Percentiles rank a stretch among this genome's conserved stretches.
phyloP scores from a whole-genome alignment of 2,888 invertebrate species.

The Rugalucina vietnamica region DNA sequence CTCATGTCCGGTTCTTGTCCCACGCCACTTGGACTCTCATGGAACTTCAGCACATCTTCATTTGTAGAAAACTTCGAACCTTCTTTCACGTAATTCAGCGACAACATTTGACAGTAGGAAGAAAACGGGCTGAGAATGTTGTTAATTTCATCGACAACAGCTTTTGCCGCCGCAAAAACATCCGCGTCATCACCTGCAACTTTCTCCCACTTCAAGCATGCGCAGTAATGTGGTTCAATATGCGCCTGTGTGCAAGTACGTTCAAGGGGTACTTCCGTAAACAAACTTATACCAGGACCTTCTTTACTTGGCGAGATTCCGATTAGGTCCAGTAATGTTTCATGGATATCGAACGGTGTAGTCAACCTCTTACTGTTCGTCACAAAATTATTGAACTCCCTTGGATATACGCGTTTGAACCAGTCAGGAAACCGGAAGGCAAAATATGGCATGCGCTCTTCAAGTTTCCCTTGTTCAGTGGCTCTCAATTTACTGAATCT shows the following conservation, averaged over 20 bases:
- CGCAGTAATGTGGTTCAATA: slow-evolving; percentile 98
- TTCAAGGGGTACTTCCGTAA: slow-evolving; percentile 86
- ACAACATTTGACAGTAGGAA: slow-evolving; percentile 76
- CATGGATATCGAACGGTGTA: slow-evolving; percentile 95
- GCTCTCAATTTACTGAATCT: slow-evolving; percentile 92
- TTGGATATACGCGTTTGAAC: slow-evolving; percentile 87
- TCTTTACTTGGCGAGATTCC: slow-evolving; percentile 86
- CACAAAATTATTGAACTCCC: slow-evolving; percentile 86
- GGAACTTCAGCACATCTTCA: slow-evolving; percentile 88
- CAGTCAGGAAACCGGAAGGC: slow-evolving; percentile 90
- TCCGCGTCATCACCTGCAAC: slow-evolving; percentile 85
- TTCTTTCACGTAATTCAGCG: slow-evolving; percentile 88
- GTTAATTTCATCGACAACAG: slow-evolving; percentile 84
- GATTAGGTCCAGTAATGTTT: slow-evolving; percentile 87
- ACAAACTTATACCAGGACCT: slow-evolving; percentile 78
- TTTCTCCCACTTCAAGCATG: slow-evolving; percentile 93
- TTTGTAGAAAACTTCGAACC: slow-evolving; percentile 89
- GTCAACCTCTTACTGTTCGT: slow-evolving; percentile 89
- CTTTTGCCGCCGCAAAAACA: slow-evolving; percentile 86
- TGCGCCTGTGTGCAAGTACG: slow-evolving; percentile 94
- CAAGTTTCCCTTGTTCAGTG: slow-evolving; percentile 95
- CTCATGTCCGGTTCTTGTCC: slow-evolving; percentile 92
- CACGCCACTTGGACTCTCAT: slow-evolving; percentile 90
- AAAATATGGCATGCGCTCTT: slow-evolving; percentile 95
- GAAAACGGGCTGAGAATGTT: slow-evolving; percentile 87